phyloP scores from a whole-genome alignment of 2,797 vertebrate species.

The Microchirus variegatus region DNA sequence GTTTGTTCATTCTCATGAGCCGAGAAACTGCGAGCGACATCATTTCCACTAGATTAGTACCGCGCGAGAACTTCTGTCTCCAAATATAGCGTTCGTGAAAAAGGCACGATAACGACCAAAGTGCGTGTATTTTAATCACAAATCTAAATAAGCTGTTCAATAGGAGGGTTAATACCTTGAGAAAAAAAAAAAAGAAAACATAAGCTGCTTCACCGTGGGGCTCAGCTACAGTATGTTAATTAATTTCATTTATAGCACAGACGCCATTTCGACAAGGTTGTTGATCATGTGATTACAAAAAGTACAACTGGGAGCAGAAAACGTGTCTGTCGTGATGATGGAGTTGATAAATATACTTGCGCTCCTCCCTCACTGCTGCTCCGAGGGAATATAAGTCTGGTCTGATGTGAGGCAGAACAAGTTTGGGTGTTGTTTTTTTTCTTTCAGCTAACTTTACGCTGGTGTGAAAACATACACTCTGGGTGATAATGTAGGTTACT shows the following conservation, averaged over 20 bases:
- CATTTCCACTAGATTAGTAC: slow-evolving; percentile 9
- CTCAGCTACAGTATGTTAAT: slow-evolving; percentile 68
- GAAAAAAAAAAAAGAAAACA: slow-evolving; percentile 40
- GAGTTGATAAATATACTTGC: slow-evolving; percentile 48
- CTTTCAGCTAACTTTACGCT: slow-evolving; percentile 4
- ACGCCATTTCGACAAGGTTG: slow-evolving; percentile 49
- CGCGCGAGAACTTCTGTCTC: slow-evolving; percentile 29
- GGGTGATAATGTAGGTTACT: slow-evolving; percentile 47
- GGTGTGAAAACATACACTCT: slow-evolving; percentile 22
- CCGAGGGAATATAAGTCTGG: slow-evolving; percentile 14
- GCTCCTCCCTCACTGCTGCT: slow-evolving; percentile 21
- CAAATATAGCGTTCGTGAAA: slow-evolving; percentile 58
- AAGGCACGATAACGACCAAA: slow-evolving; percentile 68
- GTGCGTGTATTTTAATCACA: slow-evolving; percentile 71
- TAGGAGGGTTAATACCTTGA: slow-evolving; percentile 62
- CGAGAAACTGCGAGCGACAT: slow-evolving; percentile 20
- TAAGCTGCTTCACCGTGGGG: slow-evolving; percentile 56
- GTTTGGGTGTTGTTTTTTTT: slow-evolving; percentile 22
- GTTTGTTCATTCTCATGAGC: too few relatives aligned
- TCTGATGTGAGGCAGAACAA: slow-evolving; percentile 25
- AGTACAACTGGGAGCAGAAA: slow-evolving; percentile 57
- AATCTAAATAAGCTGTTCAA: slow-evolving; percentile 69
- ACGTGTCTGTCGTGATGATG: slow-evolving; percentile 48
- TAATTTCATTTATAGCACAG: slow-evolving; percentile 71
- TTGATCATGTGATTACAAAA: slow-evolving; percentile 63